Percentiles rank a stretch among this genome's conserved stretches.
phyloP scores from a whole-genome alignment of 1,140 invertebrate genomes.

The Pomacea maculata region DNA sequence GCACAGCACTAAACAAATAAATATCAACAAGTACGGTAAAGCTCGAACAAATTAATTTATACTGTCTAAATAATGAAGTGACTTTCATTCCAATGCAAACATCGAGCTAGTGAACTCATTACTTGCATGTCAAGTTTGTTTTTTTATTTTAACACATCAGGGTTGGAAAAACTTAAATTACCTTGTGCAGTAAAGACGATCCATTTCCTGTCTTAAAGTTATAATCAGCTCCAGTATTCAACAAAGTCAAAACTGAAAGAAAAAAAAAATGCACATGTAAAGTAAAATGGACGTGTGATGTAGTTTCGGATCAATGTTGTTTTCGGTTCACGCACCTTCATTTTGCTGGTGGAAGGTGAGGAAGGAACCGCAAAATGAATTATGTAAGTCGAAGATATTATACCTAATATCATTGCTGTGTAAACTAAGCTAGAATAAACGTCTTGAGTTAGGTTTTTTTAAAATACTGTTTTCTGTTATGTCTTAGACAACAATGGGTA shows the following conservation, averaged over 20 bases:
- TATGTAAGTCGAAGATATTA: no score
- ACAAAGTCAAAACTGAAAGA: conserved; percentile 40
- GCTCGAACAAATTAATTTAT: not conserved
- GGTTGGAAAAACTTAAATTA: conserved; percentile 3
- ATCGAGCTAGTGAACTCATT: not conserved
- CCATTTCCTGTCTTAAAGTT: conserved; percentile 46
- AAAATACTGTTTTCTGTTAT: no score
- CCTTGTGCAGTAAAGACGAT: conserved; percentile 49
- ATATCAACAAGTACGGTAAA: not conserved
- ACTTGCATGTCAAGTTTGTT: not conserved
- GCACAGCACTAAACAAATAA: conserved; percentile 42
- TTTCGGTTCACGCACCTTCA: no score
- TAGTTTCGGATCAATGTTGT: not conserved
- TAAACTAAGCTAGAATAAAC: no score
- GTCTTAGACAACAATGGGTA: no score
- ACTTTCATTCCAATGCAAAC: not conserved
- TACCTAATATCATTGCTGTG: no score
- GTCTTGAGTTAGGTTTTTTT: no score
- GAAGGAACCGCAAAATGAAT: no score
- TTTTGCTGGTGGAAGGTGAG: no score
- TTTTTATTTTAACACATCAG: not conserved
- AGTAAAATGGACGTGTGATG: not conserved
- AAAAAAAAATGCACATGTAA: conserved; percentile 7
- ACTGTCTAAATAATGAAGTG: not conserved
- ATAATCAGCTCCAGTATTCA: conserved; percentile 32